A percentile compares a stretch with the other conserved stretches of the same genome.
These are phyloP conservation scores for Drosophila kanapiae DNA, from an alignment of 1,140 invertebrate species.

Conservation along the genomic window DNA sequence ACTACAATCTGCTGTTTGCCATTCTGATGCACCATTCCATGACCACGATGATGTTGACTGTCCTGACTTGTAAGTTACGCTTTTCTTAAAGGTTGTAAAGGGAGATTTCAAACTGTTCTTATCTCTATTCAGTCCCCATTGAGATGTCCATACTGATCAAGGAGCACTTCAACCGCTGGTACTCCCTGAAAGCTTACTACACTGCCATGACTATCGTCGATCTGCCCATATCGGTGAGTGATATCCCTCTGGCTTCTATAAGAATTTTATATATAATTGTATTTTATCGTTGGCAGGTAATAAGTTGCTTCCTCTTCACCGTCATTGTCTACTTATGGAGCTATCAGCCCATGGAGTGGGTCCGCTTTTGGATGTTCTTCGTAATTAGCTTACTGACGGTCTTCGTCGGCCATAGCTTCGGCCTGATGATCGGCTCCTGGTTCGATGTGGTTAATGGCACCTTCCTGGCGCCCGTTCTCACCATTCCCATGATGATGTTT, in stretches of 20 bases:
- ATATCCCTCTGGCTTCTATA: neutral
- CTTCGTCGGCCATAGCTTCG: slow-evolving; percentile 96
- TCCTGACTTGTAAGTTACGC: slow-evolving; percentile 88
- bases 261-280: neutral
- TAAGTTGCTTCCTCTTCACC: slow-evolving; percentile 92
- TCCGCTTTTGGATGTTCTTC: slow-evolving; percentile 93
- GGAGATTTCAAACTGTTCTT: neutral
- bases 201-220: slow-evolving; percentile 94
- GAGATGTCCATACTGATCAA: slow-evolving; percentile 96
- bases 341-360: slow-evolving; percentile 91
- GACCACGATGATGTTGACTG: slow-evolving; percentile 94
- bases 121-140: slow-evolving; percentile 89
- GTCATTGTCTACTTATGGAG: slow-evolving; percentile 95
- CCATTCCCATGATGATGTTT: slow-evolving; percentile 95
- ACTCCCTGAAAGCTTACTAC: slow-evolving; percentile 97
- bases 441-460: slow-evolving; percentile 94
- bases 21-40: slow-evolving; percentile 94
- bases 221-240: slow-evolving; percentile 90
- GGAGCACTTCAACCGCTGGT: slow-evolving; percentile 98
- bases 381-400: slow-evolving; percentile 91
- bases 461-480: slow-evolving; percentile 91
- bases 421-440: slow-evolving; percentile 94
- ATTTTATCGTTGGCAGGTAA: slow-evolving; percentile 86
- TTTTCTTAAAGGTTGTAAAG: neutral
- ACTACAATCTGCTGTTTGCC: slow-evolving; percentile 93